Evolutionary conservation across 2,113 vertebrate genomes (phyloP), one percentile per base, ranked within the genome.

Genomic region (Sminthopsis crassicaudata): DNA sequence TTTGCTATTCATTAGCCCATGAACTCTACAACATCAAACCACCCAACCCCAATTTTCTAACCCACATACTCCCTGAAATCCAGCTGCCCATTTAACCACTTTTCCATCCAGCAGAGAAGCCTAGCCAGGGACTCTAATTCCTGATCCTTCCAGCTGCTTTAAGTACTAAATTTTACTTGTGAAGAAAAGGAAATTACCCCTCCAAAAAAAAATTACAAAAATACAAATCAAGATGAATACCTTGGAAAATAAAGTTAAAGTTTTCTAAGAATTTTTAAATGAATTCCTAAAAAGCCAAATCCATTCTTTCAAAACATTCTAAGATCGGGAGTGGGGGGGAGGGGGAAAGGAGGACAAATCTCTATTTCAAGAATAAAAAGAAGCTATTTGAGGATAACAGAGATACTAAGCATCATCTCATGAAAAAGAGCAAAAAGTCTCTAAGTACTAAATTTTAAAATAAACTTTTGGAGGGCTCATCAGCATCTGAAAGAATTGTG

Each of bases 291-390:
- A 91, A 92, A 50, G 54, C 10, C 53, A 90, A 93, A 30, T 89
- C 48, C 30, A 90, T 84, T 96, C 50, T 93, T 96, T 36, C 53
- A 96, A 94, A 93, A 48, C 10, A 90, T 95, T 93, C 89, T 93
- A 55, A 91, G 14, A 96, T 53, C 67, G 95, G 55, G 16, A 92
- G 30, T 93, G 4, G 27, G 0, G 54, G 53, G 94, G 6, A 10
- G 10, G 50, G 50, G 50, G 10, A 51, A 51, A 51, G 9, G 50
- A 51, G 10, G 10, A 51, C 10, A 1, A 24, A 42, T n/a, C n/a
- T 42, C n/a, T 8, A 67, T 23, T 92, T 93, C 22, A 92, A 89
- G 93, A 93, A 57, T 50, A 12, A 94, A 57, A 26, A 52, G 54
- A 91, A 95, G 23, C 92, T 84, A 84, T 84, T 92, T 93, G 51